Percentiles rank a stretch among this genome's conserved stretches.
Evolutionary conservation across 1,140 invertebrate genomes (phyloP).

Genomic region (Neomicropteryx cornuta): DNA sequence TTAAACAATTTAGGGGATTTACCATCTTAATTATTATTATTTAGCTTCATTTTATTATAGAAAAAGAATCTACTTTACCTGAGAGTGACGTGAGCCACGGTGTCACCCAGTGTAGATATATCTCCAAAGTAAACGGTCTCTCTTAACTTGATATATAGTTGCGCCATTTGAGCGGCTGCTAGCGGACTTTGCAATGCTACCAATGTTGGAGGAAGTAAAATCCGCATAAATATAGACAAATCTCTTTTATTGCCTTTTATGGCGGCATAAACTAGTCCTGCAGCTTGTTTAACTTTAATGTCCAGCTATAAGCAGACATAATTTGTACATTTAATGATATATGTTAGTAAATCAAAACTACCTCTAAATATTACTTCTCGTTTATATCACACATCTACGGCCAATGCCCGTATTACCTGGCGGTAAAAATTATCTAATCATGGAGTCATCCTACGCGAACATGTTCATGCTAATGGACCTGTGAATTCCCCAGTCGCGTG

Average conservation of each 20-base stretch:
- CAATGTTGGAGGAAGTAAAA: constrained; percentile 50
- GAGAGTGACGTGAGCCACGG: constrained; percentile 22
- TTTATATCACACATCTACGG: no score
- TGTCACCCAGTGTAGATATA: constrained; percentile 42
- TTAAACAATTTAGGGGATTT: neutral
- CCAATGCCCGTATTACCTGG: no score
- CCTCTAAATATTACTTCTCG: no score
- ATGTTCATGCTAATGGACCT: no score
- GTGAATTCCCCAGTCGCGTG: no score
- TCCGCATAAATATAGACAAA: constrained; percentile 50
- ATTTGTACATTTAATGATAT: no score
- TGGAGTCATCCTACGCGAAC: no score
- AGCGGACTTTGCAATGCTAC: constrained; percentile 55
- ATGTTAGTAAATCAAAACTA: no score
- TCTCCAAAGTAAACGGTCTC: constrained; percentile 38
- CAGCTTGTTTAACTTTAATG: constrained; percentile 44
- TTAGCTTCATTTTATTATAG: neutral
- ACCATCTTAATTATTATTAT: neutral
- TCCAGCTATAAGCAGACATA: constrained; percentile 41
- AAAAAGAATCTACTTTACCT: constrained; percentile 16
- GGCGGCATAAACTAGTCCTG: constrained; percentile 52
- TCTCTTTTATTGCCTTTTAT: constrained; percentile 47
- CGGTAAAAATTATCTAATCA: no score
- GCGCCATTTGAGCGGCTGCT: constrained; percentile 49
- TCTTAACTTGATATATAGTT: constrained; percentile 48